A percentile compares a stretch with the other conserved stretches of the same genome.
Evolutionary conservation across 2,888 invertebrate species (phyloP).

Genomic region (Physocephala rufipes): DNA sequence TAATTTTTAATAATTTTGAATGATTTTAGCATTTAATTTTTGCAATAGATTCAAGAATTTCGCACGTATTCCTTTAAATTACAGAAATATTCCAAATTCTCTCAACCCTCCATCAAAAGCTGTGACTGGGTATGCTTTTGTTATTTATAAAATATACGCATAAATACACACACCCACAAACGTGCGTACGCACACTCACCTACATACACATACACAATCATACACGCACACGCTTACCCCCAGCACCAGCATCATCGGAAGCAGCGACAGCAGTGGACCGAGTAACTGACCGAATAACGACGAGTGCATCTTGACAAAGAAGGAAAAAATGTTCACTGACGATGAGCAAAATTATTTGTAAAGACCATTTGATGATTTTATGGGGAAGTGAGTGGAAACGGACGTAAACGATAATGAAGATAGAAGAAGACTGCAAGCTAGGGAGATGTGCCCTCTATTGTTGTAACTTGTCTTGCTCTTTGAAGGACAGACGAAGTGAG

Average conservation of each 20-base stretch:
- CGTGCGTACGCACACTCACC: not conserved
- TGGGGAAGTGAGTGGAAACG: no score
- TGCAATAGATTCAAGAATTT: no score
- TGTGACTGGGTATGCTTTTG: no score
- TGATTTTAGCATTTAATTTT: not conserved
- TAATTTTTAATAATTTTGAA: not conserved
- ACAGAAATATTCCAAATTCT: no score
- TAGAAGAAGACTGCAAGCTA: no score
- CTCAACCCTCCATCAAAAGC: no score
- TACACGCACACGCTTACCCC: not conserved
- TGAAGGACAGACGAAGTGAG: no score
- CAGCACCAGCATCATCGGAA: not conserved
- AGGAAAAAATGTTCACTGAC: slow-evolving; percentile 2
- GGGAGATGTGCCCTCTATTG: no score
- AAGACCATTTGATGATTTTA: not conserved
- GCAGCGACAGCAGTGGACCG: not conserved
- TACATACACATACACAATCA: not conserved
- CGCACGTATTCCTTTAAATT: no score
- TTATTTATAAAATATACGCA: no score
- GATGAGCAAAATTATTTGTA: not conserved
- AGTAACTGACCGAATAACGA: not conserved
- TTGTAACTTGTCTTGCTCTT: no score
- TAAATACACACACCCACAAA: slow-evolving; percentile 2
- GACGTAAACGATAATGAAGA: no score
- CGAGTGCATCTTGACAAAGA: not conserved